Evolutionary conservation across 2,888 invertebrate species (phyloP).

Genomic region (Reticulitermes lucifugus): DNA sequence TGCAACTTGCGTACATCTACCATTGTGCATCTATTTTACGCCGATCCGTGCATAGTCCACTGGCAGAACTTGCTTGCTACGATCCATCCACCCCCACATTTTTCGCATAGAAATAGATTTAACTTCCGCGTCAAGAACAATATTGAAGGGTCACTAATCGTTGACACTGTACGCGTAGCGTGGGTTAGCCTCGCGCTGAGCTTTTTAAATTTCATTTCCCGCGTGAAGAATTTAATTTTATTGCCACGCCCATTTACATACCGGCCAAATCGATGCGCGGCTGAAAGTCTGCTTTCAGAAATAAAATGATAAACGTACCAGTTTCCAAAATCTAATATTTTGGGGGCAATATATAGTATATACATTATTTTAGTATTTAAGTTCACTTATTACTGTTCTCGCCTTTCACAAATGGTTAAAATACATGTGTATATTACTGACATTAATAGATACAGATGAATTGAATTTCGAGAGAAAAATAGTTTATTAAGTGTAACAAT

Average conservation of each 20-base stretch:
- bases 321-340: not conserved
- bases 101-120: slow-evolving; percentile 4
- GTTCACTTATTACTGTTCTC: not conserved
- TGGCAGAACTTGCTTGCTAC: not conserved
- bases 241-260: slow-evolving; percentile 28
- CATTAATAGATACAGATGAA: not conserved
- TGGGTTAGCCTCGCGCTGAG: not conserved
- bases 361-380: not conserved
- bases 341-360: not conserved
- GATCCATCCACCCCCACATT: not conserved
- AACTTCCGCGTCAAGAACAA: not conserved
- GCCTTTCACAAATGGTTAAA: not conserved
- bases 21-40: not conserved
- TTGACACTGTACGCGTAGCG: not conserved
- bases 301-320: not conserved
- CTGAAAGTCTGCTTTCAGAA: not conserved
- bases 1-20: not conserved
- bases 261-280: not conserved
- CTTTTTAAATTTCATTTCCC: slow-evolving; percentile 25
- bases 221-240: not conserved
- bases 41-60: not conserved
- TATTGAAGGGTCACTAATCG: too few relatives aligned
- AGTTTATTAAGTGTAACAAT: not conserved
- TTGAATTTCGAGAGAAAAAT: not conserved
- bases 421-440: not conserved